Percentiles rank a stretch among this genome's conserved stretches.
These are phyloP conservation scores for Acipenser transmontanus DNA, from an alignment of 2,797 vertebrate genomes.

Conservation along the genomic window DNA sequence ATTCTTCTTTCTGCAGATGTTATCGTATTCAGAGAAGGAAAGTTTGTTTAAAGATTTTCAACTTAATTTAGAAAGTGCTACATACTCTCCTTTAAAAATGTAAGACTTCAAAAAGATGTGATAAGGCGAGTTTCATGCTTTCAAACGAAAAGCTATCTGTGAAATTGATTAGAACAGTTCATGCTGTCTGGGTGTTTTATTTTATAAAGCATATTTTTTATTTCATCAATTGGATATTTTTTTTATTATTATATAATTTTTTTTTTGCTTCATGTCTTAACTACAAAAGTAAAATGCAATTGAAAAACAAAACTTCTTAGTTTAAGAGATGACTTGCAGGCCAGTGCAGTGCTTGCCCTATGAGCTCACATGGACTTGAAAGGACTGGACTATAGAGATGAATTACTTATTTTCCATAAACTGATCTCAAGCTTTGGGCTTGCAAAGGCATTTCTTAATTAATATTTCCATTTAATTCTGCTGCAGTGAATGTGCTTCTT, in stretches of 20 bases:
- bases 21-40: too few relatives aligned
- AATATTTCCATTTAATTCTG: conserved; percentile 69
- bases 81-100: conserved; percentile 12
- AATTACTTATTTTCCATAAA: conserved; percentile 63
- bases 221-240: not conserved
- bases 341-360: conserved; percentile 25
- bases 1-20: too few relatives aligned
- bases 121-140: conserved; percentile 15
- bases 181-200: not conserved
- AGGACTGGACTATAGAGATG: conserved; percentile 47
- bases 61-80: conserved; percentile 7
- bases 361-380: conserved; percentile 23
- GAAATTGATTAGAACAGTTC: conserved; percentile 13
- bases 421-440: conserved; percentile 55
- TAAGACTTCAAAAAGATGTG: conserved; percentile 13
- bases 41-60: too few relatives aligned
- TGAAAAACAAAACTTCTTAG: conserved; percentile 47
- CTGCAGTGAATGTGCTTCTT: conserved; percentile 36
- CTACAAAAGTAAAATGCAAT: conserved; percentile 22
- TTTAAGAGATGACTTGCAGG: conserved; percentile 48
- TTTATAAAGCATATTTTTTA: conserved; percentile 14
- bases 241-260: conserved; percentile 2
- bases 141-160: conserved; percentile 11
- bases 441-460: conserved; percentile 53
- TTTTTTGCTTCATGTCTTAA: conserved; percentile 9